Conservation (phyloP, 2,113 vertebrate genomes). For the Dendrocopos noguchii region DNA sequence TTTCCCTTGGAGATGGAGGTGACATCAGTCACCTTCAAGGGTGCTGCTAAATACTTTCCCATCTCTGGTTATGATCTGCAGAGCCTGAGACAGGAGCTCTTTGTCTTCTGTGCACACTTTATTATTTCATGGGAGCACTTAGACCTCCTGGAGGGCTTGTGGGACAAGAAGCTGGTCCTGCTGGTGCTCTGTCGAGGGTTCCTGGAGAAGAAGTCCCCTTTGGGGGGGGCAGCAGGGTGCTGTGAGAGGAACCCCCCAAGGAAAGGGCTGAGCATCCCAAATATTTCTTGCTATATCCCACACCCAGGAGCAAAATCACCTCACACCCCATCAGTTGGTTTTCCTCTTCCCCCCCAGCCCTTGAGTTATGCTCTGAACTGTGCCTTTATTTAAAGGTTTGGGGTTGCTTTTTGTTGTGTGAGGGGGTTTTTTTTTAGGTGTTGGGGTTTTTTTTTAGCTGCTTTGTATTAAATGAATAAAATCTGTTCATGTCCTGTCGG, state of each 20-base stretch:
- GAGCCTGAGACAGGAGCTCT: constrained; percentile 6
- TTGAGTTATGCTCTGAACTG: constrained; percentile 6
- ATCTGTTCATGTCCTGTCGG: constrained; percentile 33
- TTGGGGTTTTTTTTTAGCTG: neutral
- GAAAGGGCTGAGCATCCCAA: neutral
- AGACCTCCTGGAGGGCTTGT: neutral
- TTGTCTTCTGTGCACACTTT: neutral
- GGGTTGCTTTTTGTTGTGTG: no score
- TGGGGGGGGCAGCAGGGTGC: neutral
- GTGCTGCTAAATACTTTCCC: neutral
- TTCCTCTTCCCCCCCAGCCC: neutral
- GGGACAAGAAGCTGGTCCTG: neutral
- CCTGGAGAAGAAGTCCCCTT: neutral
- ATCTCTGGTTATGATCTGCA: neutral
- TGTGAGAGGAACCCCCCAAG: no score
- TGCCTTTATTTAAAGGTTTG: neutral
- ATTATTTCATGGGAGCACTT: neutral
- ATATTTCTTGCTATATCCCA: neutral
- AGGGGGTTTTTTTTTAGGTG: neutral
- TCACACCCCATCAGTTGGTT: constrained; percentile 58
- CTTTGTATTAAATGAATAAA: constrained; percentile 71
- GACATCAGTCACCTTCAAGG: neutral
- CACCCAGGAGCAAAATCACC: constrained; percentile 13
- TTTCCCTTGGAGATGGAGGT: neutral
- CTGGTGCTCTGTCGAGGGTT: neutral